A percentile compares a stretch with the other conserved stretches of the same genome.
phyloP scores from a whole-genome alignment of 2,888 invertebrate species.

The Agonum fuliginosum region DNA sequence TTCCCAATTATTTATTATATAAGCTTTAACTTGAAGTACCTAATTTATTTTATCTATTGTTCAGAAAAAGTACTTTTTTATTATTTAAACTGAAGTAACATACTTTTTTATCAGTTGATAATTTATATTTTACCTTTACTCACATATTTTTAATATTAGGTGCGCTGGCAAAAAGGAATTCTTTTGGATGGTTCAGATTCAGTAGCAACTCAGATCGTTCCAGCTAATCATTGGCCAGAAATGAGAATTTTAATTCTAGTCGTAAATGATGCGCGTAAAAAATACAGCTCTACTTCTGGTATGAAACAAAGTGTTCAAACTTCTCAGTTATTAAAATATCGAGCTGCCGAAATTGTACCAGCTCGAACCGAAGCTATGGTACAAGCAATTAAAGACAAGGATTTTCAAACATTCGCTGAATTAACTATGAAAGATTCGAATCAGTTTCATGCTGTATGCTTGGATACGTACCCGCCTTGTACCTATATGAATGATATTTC shows the following conservation, averaged over 20 bases:
- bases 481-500: constrained; percentile 94
- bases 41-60: too few relatives aligned
- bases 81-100: too few relatives aligned
- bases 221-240: constrained; percentile 90
- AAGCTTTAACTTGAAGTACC: too few relatives aligned
- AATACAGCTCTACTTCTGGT: constrained; percentile 89
- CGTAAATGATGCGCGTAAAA: constrained; percentile 88
- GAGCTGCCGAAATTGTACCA: constrained; percentile 85
- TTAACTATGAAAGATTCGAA: constrained; percentile 98
- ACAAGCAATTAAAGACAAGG: constrained; percentile 77
- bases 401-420: constrained; percentile 92
- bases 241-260: constrained; percentile 93
- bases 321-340: constrained; percentile 86
- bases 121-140: background rate
- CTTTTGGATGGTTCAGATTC: constrained; percentile 83
- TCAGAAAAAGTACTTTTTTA: too few relatives aligned
- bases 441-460: constrained; percentile 94
- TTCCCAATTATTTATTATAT: too few relatives aligned
- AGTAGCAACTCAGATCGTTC: constrained; percentile 83
- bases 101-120: too few relatives aligned
- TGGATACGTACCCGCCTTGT: constrained; percentile 96
- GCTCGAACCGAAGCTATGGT: constrained; percentile 78
- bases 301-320: constrained; percentile 90
- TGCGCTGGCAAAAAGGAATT: constrained; percentile 89
- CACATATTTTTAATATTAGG: constrained; percentile 71